These are phyloP conservation scores for Pipa parva DNA, from an alignment of 2,113 vertebrate genomes.

Conservation along the genomic window DNA sequence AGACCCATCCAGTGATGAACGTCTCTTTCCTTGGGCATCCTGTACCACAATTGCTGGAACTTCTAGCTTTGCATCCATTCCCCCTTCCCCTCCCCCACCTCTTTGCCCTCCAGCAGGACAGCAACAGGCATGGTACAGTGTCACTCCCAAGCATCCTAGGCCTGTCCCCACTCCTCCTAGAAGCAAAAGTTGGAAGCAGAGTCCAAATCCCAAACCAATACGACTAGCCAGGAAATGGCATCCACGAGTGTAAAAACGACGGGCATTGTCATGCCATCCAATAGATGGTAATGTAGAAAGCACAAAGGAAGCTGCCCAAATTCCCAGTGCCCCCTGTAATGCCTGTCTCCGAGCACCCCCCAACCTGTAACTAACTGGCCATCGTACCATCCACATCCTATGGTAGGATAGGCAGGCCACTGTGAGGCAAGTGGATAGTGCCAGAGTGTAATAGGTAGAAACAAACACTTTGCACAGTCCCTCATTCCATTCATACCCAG, in stretches of 20 bases:
- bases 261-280: conserved; percentile 74
- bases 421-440: conserved; percentile 71
- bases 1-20: conserved; percentile 71
- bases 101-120: conserved; percentile 61
- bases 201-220: conserved; percentile 71
- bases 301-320: conserved; percentile 78
- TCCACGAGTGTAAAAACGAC: conserved; percentile 69
- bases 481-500: conserved; percentile 74
- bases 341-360: conserved; percentile 78
- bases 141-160: conserved; percentile 70
- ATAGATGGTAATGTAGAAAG: conserved; percentile 75
- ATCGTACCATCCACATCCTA: conserved; percentile 79
- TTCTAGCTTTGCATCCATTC: conserved; percentile 64
- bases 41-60: conserved; percentile 76
- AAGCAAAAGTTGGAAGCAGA: conserved; percentile 72
- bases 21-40: conserved; percentile 70
- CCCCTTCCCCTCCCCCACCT: conserved; percentile 56
- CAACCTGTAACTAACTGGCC: conserved; percentile 75
- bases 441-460: conserved; percentile 74
- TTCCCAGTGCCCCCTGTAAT: conserved; percentile 69
- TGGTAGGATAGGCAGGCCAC: conserved; percentile 76
- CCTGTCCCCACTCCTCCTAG: conserved; percentile 73
- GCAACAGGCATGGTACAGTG: conserved; percentile 69
- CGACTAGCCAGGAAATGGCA: conserved; percentile 79
- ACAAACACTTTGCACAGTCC: conserved; percentile 79